phyloP scores from a whole-genome alignment of 2,113 vertebrate species.

The Pantherophis guttatus region DNA sequence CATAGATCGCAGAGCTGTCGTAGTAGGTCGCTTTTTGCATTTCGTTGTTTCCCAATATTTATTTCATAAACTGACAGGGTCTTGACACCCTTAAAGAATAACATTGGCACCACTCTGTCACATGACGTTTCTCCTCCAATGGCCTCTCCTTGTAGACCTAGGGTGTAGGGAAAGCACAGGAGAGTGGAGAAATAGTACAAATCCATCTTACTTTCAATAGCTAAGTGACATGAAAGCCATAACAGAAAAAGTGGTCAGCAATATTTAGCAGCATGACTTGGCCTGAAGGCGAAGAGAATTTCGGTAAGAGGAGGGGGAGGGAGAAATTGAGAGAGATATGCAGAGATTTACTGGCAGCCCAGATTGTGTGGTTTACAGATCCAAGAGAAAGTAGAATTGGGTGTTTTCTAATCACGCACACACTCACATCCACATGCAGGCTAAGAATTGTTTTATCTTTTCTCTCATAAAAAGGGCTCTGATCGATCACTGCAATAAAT shows the following conservation, averaged over 20 bases:
- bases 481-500: constrained; percentile 31
- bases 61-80: constrained; percentile 98
- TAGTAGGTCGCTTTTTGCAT: constrained; percentile 99
- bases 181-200: constrained; percentile 93
- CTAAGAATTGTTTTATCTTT: background rate
- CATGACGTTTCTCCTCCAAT: constrained; percentile 97
- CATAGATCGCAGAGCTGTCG: constrained; percentile 98
- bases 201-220: constrained; percentile 99
- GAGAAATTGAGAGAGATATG: constrained; percentile 59
- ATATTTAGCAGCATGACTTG: constrained; percentile 84
- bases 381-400: constrained; percentile 63
- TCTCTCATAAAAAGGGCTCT: constrained; percentile 14
- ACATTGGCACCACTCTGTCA: constrained; percentile 99
- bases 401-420: constrained; percentile 33
- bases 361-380: constrained; percentile 71
- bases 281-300: constrained; percentile 71
- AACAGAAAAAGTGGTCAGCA: constrained; percentile 94
- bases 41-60: constrained; percentile 98
- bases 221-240: constrained; percentile 96
- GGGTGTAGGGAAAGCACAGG: constrained; percentile 88
- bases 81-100: constrained; percentile 99
- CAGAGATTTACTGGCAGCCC: constrained; percentile 74
- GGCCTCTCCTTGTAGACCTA: constrained; percentile 92
- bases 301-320: constrained; percentile 57
- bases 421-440: background rate